Evolutionary conservation across 2,797 vertebrate genomes (phyloP).

Genomic region (Macropus fuliginosus): DNA sequence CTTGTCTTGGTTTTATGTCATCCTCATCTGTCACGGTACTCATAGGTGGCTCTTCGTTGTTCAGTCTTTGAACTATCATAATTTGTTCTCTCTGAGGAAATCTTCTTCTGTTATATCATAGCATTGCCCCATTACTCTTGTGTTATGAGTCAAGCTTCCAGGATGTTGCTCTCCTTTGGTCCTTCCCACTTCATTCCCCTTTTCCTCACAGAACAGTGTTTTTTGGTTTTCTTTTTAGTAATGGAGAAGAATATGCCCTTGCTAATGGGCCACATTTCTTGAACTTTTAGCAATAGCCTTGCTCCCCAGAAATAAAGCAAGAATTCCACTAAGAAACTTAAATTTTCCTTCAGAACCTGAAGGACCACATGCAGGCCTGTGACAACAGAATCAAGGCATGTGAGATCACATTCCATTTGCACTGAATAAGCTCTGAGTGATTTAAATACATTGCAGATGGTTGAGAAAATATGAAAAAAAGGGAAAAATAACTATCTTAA

Average conservation of each 20-base stretch:
- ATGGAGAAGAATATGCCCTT: background rate
- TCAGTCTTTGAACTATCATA: background rate
- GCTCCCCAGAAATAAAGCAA: background rate
- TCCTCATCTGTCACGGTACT: accelerated
- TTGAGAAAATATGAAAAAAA: background rate
- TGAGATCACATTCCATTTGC: background rate
- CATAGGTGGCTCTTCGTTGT: background rate
- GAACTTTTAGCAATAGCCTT: background rate
- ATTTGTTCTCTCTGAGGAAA: accelerated
- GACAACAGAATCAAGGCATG: background rate
- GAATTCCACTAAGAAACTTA: background rate
- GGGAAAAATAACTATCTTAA: background rate
- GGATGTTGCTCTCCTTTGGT: background rate
- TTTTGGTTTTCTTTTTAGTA: background rate
- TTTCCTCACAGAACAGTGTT: background rate
- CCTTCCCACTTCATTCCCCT: background rate
- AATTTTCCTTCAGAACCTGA: background rate
- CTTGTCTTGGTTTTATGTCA: accelerated
- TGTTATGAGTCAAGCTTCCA: too few relatives aligned
- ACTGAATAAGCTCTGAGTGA: background rate
- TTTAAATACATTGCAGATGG: background rate
- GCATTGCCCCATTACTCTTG: background rate
- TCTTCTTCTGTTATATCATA: background rate
- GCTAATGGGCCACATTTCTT: background rate
- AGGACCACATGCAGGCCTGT: background rate